These are phyloP conservation scores for Heliconius sara DNA, from an alignment of 2,888 invertebrate species.

Conservation along the genomic window DNA sequence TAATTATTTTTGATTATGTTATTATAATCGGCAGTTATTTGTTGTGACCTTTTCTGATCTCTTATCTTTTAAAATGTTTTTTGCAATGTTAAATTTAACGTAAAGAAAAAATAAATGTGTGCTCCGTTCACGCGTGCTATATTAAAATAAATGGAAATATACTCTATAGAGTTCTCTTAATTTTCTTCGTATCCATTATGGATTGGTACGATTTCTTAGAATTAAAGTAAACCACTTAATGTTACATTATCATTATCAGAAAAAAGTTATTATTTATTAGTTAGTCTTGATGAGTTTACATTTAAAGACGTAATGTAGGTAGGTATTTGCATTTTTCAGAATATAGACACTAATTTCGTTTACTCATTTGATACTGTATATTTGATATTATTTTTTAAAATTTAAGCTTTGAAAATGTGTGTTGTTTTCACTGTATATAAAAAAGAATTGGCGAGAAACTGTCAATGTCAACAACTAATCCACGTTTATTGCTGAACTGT, in stretches of 20 bases:
- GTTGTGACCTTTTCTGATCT: conserved; percentile 27
- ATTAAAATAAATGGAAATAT: background rate
- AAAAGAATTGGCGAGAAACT: no score
- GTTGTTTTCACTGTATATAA: no score
- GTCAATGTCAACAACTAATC: no score
- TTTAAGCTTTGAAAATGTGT: no score
- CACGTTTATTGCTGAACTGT: no score
- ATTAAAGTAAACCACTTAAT: conserved; percentile 34
- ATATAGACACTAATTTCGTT: no score
- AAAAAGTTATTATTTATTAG: conserved; percentile 14
- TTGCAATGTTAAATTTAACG: background rate
- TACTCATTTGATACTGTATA: no score
- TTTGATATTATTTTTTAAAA: no score
- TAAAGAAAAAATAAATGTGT: background rate
- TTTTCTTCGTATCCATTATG: conserved; percentile 40
- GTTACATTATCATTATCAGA: conserved; percentile 29
- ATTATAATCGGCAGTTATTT: conserved; percentile 22
- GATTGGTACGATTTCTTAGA: conserved; percentile 43
- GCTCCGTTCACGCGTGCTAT: background rate
- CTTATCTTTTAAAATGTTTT: background rate
- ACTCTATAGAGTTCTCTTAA: background rate
- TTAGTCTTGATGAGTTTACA: background rate
- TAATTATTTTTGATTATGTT: conserved; percentile 57
- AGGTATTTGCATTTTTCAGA: no score
- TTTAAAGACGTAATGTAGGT: no score